A percentile compares a stretch with the other conserved stretches of the same genome.
phyloP scores from a whole-genome alignment of 1,140 invertebrate genomes.

The Drosophila bocqueti region DNA sequence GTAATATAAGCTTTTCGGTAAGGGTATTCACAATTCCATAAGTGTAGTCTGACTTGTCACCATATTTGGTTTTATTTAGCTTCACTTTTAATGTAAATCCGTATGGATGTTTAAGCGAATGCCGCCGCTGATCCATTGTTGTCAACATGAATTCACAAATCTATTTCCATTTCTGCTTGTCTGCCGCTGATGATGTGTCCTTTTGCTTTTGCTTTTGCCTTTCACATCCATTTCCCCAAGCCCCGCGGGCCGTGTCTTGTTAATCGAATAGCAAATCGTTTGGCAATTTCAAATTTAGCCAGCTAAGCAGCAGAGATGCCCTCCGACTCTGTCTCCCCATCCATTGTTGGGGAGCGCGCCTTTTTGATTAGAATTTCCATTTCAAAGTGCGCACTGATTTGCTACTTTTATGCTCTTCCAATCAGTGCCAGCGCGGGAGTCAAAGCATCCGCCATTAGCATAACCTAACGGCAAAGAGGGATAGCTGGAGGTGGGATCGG shows the following conservation, averaged over 20 bases:
- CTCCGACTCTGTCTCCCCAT: neutral
- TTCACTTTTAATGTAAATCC: constrained; percentile 52
- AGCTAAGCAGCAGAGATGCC: constrained; percentile 59
- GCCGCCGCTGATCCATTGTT: constrained; percentile 61
- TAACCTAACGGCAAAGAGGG: constrained; percentile 53
- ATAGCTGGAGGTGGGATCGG: constrained; percentile 9
- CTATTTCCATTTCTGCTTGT: constrained; percentile 76
- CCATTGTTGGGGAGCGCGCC: constrained; percentile 28
- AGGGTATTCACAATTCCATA: constrained; percentile 25
- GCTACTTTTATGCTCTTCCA: constrained; percentile 80
- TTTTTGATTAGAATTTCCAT: constrained; percentile 83
- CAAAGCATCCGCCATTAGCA: constrained; percentile 75
- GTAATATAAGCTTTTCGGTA: neutral
- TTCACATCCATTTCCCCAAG: constrained; percentile 18
- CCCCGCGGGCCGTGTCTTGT: constrained; percentile 56
- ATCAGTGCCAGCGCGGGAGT: constrained; percentile 59
- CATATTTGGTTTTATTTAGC: constrained; percentile 48
- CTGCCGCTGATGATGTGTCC: constrained; percentile 37
- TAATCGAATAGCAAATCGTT: constrained; percentile 81
- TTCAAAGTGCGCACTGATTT: constrained; percentile 79
- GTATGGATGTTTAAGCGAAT: constrained; percentile 36
- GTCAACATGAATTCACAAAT: constrained; percentile 78
- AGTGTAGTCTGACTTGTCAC: neutral
- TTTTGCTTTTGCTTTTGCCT: constrained; percentile 5
- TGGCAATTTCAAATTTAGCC: constrained; percentile 77